These are phyloP conservation scores for Drosophila diplacantha DNA, from an alignment of 2,888 invertebrate species.

Conservation along the genomic window DNA sequence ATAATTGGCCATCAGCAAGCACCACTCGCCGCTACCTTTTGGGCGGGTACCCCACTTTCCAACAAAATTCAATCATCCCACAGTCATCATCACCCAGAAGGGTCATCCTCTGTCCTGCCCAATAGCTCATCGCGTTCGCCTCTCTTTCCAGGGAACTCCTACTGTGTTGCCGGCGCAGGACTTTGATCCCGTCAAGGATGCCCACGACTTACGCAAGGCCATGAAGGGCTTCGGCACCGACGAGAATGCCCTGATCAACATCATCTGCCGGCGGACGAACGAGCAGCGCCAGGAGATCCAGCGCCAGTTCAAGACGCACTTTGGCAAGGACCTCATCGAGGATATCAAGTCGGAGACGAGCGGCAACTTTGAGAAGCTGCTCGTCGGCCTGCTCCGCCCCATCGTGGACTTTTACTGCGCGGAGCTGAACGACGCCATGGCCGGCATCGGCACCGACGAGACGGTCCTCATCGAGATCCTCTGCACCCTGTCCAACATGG, in stretches of 20 bases:
- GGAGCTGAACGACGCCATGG: conserved; percentile 89
- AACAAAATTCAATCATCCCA: background rate
- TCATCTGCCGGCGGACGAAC: conserved; percentile 89
- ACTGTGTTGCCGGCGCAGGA: conserved; percentile 87
- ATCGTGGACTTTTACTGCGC: conserved; percentile 88
- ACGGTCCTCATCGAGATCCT: conserved; percentile 92
- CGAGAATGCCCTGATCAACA: conserved; percentile 91
- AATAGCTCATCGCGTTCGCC: no score
- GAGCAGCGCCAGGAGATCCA: conserved; percentile 85
- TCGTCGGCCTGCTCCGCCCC: conserved; percentile 91
- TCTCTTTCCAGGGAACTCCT: conserved; percentile 78
- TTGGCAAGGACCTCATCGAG: conserved; percentile 84
- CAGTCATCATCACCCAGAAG: background rate
- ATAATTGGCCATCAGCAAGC: conserved; percentile 16
- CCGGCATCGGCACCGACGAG: conserved; percentile 90
- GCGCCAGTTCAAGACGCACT: conserved; percentile 77
- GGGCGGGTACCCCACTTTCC: background rate
- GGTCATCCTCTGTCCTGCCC: no score
- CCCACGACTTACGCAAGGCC: conserved; percentile 88
- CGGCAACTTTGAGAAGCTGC: conserved; percentile 90
- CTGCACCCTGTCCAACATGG: conserved; percentile 90
- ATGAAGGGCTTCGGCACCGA: conserved; percentile 95
- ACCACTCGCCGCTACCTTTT: background rate
- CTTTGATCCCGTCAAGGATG: conserved; percentile 89
- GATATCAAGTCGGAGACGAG: conserved; percentile 92